These are phyloP conservation scores for Philopotamus ludificatus DNA, from an alignment of 1,140 invertebrate genomes.

Conservation along the genomic window DNA sequence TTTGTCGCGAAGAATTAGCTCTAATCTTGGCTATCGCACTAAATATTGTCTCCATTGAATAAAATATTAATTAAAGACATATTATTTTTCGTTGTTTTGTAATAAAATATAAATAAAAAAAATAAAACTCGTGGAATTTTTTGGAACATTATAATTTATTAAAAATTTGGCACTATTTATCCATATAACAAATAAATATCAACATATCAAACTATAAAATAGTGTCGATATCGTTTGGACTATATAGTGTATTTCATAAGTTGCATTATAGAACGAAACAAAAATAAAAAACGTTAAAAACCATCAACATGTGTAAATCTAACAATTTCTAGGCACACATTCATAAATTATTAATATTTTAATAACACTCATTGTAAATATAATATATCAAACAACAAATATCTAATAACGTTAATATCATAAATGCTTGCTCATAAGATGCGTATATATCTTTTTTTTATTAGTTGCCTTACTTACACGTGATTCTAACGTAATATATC, in stretches of 20 bases:
- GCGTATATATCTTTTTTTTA: neutral
- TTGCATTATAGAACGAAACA: too few relatives aligned
- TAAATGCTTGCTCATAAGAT: neutral
- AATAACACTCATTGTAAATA: constrained; percentile 3
- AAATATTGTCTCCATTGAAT: too few relatives aligned
- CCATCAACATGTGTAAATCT: neutral
- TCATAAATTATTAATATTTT: constrained; percentile 3
- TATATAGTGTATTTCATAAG: neutral
- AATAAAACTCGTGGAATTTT: neutral
- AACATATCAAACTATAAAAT: constrained; percentile 16
- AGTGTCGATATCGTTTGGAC: neutral
- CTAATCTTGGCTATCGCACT: too few relatives aligned
- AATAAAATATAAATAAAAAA: neutral
- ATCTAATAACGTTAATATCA: neutral
- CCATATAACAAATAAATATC: constrained; percentile 12
- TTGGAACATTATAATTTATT: constrained; percentile 22
- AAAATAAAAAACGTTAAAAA: neutral
- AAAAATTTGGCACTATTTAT: constrained; percentile 29
- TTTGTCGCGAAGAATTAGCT: too few relatives aligned
- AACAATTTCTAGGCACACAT: constrained; percentile 13
- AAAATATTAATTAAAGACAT: too few relatives aligned
- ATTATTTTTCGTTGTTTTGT: too few relatives aligned
- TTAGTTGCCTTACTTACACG: neutral
- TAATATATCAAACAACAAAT: neutral
- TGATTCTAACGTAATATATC: neutral